These are phyloP conservation scores for Pristionchus maxplancki DNA, from an alignment of 2,888 invertebrate genomes.

Conservation along the genomic window DNA sequence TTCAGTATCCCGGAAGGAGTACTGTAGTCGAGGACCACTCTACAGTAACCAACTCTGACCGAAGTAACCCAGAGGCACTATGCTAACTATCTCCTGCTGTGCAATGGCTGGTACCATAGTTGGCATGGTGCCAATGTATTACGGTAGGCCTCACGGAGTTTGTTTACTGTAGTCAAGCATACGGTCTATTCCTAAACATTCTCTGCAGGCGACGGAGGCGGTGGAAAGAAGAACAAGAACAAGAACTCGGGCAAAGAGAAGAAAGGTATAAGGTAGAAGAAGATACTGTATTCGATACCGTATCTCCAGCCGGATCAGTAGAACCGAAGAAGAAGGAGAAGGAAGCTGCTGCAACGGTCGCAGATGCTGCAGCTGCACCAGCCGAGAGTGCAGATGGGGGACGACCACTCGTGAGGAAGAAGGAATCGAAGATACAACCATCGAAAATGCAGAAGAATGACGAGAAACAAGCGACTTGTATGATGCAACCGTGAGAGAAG, in stretches of 20 bases:
- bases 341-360: neutral
- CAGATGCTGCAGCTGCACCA: neutral
- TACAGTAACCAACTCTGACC: no score
- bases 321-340: neutral
- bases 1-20: neutral
- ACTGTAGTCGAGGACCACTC: neutral
- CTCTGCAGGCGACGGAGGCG: neutral
- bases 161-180: neutral
- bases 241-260: neutral
- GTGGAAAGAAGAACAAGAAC: neutral
- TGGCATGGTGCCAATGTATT: no score
- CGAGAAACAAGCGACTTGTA: neutral
- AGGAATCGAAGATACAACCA: constrained; percentile 18
- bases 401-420: constrained; percentile 12
- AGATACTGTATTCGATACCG: neutral
- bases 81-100: no score
- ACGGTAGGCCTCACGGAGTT: no score
- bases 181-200: neutral
- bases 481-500: constrained; percentile 5
- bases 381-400: neutral
- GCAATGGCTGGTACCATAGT: no score
- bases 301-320: neutral
- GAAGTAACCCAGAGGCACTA: no score
- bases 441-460: constrained; percentile 16
- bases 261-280: neutral